A percentile compares a stretch with the other conserved stretches of the same genome.
Evolutionary conservation across 2,888 invertebrate species (phyloP).

Genomic region (Amphimallon solstitiale): DNA sequence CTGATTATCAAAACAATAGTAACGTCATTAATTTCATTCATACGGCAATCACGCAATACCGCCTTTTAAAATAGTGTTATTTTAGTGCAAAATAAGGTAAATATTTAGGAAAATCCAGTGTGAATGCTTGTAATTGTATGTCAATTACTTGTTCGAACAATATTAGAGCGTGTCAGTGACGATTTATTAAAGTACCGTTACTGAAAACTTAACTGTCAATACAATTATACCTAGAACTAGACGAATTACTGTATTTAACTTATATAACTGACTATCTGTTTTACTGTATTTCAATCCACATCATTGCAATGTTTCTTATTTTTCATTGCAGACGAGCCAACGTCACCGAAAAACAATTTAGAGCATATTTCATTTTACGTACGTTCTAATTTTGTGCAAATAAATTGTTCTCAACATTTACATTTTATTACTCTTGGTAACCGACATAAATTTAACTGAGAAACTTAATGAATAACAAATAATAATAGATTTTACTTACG

Average conservation of each 20-base stretch:
- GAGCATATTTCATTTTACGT: slow-evolving; percentile 15
- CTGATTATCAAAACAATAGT: slow-evolving; percentile 43
- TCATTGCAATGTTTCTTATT: neutral
- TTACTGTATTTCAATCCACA: neutral
- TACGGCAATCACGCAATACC: slow-evolving; percentile 17
- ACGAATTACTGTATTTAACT: neutral
- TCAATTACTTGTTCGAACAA: neutral
- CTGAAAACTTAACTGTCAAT: slow-evolving; percentile 19
- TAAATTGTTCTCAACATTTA: neutral
- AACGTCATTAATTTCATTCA: slow-evolving; percentile 39
- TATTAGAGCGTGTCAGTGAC: slow-evolving; percentile 34
- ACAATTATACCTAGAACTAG: neutral
- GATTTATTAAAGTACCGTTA: slow-evolving; percentile 31
- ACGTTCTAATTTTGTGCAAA: neutral
- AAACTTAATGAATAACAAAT: slow-evolving; percentile 28
- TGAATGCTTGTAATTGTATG: neutral
- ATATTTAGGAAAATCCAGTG: slow-evolving; percentile 16
- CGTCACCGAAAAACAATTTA: slow-evolving; percentile 39
- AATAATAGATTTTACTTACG: slow-evolving; percentile 61
- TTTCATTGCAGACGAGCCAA: slow-evolving; percentile 39
- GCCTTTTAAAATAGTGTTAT: slow-evolving; percentile 18
- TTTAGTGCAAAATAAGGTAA: slow-evolving; percentile 17
- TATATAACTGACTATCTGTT: neutral
- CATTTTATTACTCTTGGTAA: neutral
- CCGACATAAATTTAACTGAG: neutral